Percentiles rank a stretch among this genome's conserved stretches.
Evolutionary conservation across 2,113 vertebrate species (phyloP).

Genomic region (Perca schrenkii): DNA sequence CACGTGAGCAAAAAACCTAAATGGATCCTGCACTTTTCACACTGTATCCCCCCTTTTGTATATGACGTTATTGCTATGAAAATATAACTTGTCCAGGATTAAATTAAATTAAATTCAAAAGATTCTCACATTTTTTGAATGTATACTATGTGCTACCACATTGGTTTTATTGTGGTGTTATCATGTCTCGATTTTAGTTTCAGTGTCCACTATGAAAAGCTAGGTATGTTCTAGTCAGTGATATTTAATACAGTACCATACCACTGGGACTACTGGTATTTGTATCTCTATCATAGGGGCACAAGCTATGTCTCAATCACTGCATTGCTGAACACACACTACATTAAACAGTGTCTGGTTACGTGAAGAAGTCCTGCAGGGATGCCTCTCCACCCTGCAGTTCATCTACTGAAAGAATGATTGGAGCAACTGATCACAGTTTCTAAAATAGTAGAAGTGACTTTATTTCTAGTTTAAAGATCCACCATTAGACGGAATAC

Average conservation of each 20-base stretch:
- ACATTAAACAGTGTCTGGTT: conserved; percentile 67
- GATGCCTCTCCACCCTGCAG: conserved; percentile 35
- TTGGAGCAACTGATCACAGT: conserved; percentile 31
- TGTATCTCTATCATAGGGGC: conserved; percentile 58
- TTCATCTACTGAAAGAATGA: conserved; percentile 42
- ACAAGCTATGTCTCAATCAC: conserved; percentile 45
- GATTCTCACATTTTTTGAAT: background rate
- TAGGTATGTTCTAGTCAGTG: conserved; percentile 71
- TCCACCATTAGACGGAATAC: background rate
- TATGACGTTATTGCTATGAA: background rate
- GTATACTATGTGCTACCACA: conserved; percentile 1
- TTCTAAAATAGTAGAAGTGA: conserved; percentile 15
- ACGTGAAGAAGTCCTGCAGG: conserved; percentile 40
- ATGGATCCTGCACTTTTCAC: background rate
- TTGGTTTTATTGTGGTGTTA: conserved; percentile 56
- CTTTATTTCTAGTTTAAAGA: conserved; percentile 15
- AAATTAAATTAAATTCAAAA: background rate
- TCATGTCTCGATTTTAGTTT: conserved; percentile 52
- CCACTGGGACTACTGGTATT: conserved; percentile 63
- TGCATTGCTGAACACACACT: conserved; percentile 64
- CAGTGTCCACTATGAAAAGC: conserved; percentile 61
- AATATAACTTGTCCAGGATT: background rate
- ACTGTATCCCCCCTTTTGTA: background rate
- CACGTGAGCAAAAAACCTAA: background rate
- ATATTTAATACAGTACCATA: conserved; percentile 72